Evolutionary conservation across 2,797 vertebrate species (phyloP), one percentile per base, ranked within the genome.

Genomic region (Myiothlypis coronata): DNA sequence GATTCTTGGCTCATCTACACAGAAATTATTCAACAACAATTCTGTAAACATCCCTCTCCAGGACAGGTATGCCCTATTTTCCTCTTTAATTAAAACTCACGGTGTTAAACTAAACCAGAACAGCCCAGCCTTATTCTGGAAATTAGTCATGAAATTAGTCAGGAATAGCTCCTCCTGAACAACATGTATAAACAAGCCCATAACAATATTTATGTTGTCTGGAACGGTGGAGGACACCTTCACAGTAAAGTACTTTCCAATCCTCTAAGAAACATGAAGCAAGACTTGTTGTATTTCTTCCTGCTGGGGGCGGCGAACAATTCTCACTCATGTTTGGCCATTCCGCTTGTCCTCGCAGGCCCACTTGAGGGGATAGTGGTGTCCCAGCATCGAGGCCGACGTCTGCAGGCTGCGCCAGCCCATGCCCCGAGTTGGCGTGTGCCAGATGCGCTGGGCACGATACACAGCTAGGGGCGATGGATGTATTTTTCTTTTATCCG

Each of bases 111-210:
- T 61, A 57, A 87, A 93, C 43, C 15, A 11, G 89, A 96, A 93
- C 63, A 69, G 47, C 69, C 83, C 72, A 75, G 50, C 21, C 67
- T 86, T 78, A 71, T 43, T 69, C 93, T 95, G 91, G 83, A 94
- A 95, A 88, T 90, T 81, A 95, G 71, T 91, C 69, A 96, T 2
- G 21, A 81, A 89, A 89, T 87, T 74, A 92, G 79, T 65, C 92
- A 86, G 83, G 50, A 86, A 91, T 37, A 91, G 80, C 69, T 86
- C 50, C 85, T 87, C 63, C 85, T 67, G 65, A 77, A 69, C 50
- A 47, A 39, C 94, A 11, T 46, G 93, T 79, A 74, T 44, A 59
- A 93, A 93, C 88, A 89, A 79, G 91, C 75, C 64, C 72, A 37
- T 53, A 93, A 78, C 63, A 81, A 35, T 37, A 89, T 77, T 82